These are phyloP conservation scores for Troglohyphantes excavatus DNA, from an alignment of 2,888 invertebrate genomes.

Conservation along the genomic window DNA sequence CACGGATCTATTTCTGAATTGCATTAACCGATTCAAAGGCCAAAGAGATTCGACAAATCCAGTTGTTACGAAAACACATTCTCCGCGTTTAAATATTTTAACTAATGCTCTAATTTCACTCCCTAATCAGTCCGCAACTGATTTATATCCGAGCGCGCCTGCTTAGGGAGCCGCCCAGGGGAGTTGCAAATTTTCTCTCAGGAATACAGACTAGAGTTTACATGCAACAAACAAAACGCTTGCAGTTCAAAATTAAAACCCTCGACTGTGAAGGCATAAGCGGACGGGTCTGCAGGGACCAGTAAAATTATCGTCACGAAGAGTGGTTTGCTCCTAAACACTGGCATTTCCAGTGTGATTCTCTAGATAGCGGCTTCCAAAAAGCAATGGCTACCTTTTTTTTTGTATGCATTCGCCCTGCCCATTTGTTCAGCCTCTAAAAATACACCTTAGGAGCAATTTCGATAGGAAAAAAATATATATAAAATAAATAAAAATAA, in stretches of 20 bases:
- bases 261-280: conserved; percentile 30
- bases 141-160: background rate
- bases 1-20: conserved; percentile 4
- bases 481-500: conserved; percentile 33
- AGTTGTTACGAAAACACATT: conserved; percentile 4
- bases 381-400: conserved; percentile 65
- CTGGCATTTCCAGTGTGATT: conserved; percentile 66
- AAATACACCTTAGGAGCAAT: conserved; percentile 76
- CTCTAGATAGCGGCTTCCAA: conserved; percentile 60
- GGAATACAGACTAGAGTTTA: conserved; percentile 33
- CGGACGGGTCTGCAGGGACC: conserved; percentile 67
- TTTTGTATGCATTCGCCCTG: conserved; percentile 27
- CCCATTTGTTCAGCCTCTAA: conserved; percentile 76
- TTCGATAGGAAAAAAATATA: conserved; percentile 65
- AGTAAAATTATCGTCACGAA: conserved; percentile 74
- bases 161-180: background rate
- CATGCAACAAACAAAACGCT: conserved; percentile 12
- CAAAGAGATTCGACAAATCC: background rate
- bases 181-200: background rate
- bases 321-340: conserved; percentile 76
- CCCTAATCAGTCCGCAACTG: background rate
- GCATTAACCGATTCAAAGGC: background rate
- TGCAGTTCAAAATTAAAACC: conserved; percentile 44
- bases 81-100: background rate
- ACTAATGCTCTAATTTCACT: conserved; percentile 10